phyloP scores from a whole-genome alignment of 2,797 vertebrate genomes.

The Chaenodraco wilsoni region DNA sequence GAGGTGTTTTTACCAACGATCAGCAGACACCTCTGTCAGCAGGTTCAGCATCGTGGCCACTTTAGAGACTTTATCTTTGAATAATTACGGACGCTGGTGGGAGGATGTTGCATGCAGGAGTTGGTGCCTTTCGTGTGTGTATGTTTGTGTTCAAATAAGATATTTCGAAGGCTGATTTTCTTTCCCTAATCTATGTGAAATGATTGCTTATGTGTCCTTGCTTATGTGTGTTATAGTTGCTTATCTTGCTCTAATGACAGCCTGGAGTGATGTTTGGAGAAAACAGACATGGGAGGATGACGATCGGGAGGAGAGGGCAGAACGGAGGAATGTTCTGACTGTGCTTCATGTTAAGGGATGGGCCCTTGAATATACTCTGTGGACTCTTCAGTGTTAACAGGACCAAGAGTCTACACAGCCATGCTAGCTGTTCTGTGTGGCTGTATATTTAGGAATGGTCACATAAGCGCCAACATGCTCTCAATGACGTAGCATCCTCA shows the following conservation, averaged over 20 bases:
- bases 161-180: not conserved
- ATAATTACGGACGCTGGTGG: not conserved
- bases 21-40: constrained; percentile 63
- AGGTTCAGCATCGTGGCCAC: constrained; percentile 24
- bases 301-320: constrained; percentile 1
- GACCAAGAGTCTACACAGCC: not conserved
- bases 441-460: not conserved
- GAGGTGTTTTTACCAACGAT: constrained; percentile 56
- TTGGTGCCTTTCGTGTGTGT: not conserved
- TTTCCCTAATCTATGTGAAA: not conserved
- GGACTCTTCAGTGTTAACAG: not conserved
- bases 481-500: not conserved
- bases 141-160: constrained; percentile 38
- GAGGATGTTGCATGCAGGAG: constrained; percentile 2
- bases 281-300: constrained; percentile 53
- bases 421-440: not conserved
- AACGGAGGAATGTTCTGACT: constrained; percentile 21
- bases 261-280: constrained; percentile 43
- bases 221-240: constrained; percentile 21
- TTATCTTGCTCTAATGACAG: constrained; percentile 61
- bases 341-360: constrained; percentile 23
- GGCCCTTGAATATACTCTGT: not conserved
- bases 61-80: constrained; percentile 13
- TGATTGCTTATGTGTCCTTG: constrained; percentile 22
- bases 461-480: not conserved